Evolutionary conservation across 1,140 invertebrate species (phyloP).

Genomic region (Heliothis subflexa): DNA sequence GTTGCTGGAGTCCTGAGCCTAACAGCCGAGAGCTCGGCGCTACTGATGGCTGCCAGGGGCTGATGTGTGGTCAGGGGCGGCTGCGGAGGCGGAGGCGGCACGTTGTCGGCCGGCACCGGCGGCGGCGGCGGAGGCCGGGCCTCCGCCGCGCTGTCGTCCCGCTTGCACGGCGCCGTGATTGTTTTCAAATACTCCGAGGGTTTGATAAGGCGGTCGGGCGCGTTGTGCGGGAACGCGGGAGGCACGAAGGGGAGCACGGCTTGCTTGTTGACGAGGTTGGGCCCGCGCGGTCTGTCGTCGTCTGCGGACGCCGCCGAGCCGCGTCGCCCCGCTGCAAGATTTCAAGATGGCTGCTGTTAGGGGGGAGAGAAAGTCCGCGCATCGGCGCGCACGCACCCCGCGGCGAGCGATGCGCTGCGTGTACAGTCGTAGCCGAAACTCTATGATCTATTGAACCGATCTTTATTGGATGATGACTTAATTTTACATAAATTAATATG

Average conservation of each 20-base stretch:
- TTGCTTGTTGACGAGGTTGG: conserved; percentile 93
- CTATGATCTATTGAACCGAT: conserved; percentile 17
- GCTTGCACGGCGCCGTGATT: conserved; percentile 87
- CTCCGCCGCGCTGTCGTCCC: conserved; percentile 88
- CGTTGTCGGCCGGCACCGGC: conserved; percentile 83
- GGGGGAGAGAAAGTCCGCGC: conserved; percentile 81
- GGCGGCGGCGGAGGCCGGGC: conserved; percentile 84
- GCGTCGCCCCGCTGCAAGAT: conserved; percentile 77
- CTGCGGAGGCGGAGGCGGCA: conserved; percentile 86
- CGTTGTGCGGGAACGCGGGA: conserved; percentile 92
- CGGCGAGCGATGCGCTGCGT: conserved; percentile 47
- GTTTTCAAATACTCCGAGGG: conserved; percentile 96
- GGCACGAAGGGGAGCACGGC: conserved; percentile 95
- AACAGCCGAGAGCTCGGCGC: conserved; percentile 94
- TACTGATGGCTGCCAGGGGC: conserved; percentile 93
- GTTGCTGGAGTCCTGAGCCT: conserved; percentile 91
- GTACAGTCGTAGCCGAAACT: conserved; percentile 48
- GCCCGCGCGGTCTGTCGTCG: conserved; percentile 85
- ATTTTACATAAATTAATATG: conserved; percentile 39
- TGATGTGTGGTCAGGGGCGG: conserved; percentile 87
- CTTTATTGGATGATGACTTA: conserved; percentile 27
- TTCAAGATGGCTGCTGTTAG: conserved; percentile 69
- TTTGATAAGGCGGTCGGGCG: conserved; percentile 93
- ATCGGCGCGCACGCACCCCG: conserved; percentile 63
- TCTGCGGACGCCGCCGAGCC: conserved; percentile 75